Conservation (phyloP, 2,888 invertebrate genomes). For the Monopis laevigella region DNA sequence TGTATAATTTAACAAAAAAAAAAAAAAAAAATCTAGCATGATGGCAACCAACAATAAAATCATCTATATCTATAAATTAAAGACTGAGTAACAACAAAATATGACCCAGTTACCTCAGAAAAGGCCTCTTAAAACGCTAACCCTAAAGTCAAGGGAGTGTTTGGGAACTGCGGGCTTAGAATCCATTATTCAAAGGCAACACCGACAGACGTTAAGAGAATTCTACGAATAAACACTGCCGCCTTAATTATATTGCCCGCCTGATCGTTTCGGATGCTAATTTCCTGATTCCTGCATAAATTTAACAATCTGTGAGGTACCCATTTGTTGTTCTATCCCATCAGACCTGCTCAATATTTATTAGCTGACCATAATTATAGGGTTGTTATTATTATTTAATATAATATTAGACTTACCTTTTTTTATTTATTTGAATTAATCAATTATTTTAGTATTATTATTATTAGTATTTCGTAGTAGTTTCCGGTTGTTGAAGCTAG, state of each 20-base stretch:
- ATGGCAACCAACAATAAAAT: too few relatives aligned
- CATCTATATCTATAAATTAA: too few relatives aligned
- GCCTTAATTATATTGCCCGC: constrained; percentile 11
- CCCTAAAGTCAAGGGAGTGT: neutral
- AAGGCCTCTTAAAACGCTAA: neutral
- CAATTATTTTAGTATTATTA: too few relatives aligned
- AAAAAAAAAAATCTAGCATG: too few relatives aligned
- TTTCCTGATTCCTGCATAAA: constrained; percentile 12
- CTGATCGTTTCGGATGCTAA: constrained; percentile 12
- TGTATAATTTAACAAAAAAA: too few relatives aligned
- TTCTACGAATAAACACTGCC: constrained; percentile 23
- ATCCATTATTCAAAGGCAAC: constrained; percentile 48
- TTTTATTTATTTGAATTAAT: too few relatives aligned
- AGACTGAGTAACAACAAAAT: too few relatives aligned
- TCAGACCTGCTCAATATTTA: constrained; percentile 10
- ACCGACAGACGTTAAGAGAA: constrained; percentile 31
- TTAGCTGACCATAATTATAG: constrained; percentile 7
- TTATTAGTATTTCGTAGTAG: too few relatives aligned
- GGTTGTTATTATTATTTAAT: constrained; percentile 6
- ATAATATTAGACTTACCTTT: too few relatives aligned
- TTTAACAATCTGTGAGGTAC: constrained; percentile 10
- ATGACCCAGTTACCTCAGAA: too few relatives aligned
- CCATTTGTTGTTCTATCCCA: constrained; percentile 10
- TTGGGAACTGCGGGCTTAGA: constrained; percentile 22
- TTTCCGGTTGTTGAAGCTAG: too few relatives aligned